Evolutionary conservation across 2,113 vertebrate genomes (phyloP), one percentile per base, ranked within the genome.

Genomic region (Hiodon tergisus): DNA sequence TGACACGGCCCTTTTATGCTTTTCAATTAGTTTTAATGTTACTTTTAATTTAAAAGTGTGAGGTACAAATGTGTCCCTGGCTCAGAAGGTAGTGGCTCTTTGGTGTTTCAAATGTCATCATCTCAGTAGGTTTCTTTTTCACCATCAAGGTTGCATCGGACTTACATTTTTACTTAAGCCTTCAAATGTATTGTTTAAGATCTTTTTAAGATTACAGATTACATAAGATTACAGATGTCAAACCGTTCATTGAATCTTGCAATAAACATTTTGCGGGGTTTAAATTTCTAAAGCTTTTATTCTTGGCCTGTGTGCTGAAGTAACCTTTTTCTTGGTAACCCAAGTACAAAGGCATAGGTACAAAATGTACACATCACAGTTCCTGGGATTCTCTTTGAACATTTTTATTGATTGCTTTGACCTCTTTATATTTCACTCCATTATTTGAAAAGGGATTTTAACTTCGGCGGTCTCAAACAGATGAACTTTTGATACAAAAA

Each of bases 331-430:
- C 92, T 90, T 88, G 90, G 91, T 86, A 87, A 85, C 86, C 31
- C 71, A 87, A 89, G 90, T 92, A 95, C 93, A 96, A 95, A 94
- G 89, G 87, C 89, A 90, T 31, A 86, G 92, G 90, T 87, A 92
- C 92, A 92, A 93, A 94, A 93, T 90, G 85, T 84, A 85, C 78
- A 76, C 92, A 94, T 94, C 93, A 93, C 79, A 92, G 91, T 87
- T 86, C 84, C 88, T 72, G 89, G 87, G 90, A 97, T 96, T 98
- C 94, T 93, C 93, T 97, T 98, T 98, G 94, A 96, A 97, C 92
- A 90, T 81, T 87, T 78, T 81, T 93, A 97, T 96, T 94, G 95
- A 96, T 96, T 93, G 89, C 84, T 87, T 87, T 92, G 93, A 94
- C 91, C 95, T 87, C 89, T 91, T 91, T 95, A 90, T 91, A 86